Evolutionary conservation across 2,888 invertebrate genomes (phyloP).

Genomic region (Drosophila peninsularis): DNA sequence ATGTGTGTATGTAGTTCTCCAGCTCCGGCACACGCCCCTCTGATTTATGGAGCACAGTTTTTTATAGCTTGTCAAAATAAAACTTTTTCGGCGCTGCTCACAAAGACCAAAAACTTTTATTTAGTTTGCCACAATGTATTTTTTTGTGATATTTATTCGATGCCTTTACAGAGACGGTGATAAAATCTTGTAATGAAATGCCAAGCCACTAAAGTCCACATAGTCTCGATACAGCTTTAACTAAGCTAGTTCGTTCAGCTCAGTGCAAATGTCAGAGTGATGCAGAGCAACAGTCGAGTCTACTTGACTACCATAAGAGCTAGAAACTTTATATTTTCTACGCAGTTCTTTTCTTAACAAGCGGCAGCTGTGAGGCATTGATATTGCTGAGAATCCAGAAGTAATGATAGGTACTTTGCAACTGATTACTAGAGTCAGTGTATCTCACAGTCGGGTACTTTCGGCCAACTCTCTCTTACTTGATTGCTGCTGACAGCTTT

Average conservation of each 20-base stretch:
- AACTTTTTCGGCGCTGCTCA: constrained; percentile 39
- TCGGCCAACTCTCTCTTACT: no score
- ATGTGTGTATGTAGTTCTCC: background rate
- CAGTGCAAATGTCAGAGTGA: background rate
- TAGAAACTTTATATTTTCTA: no score
- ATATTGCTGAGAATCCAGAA: no score
- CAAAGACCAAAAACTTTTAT: constrained; percentile 32
- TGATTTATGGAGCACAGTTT: constrained; percentile 71
- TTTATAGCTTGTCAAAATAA: constrained; percentile 68
- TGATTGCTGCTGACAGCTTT: no score
- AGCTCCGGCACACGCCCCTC: constrained; percentile 46
- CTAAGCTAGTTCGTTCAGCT: background rate
- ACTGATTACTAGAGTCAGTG: no score
- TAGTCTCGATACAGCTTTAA: background rate
- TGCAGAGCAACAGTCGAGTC: no score
- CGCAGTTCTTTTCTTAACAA: no score
- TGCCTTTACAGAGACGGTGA: background rate
- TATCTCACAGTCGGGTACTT: no score
- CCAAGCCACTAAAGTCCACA: background rate
- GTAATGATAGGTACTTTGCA: no score
- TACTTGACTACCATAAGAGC: no score
- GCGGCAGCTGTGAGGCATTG: no score
- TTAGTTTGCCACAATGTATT: constrained; percentile 25
- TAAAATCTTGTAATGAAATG: background rate
- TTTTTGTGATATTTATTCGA: constrained; percentile 5